Percentiles rank a stretch among this genome's conserved stretches.
These are phyloP conservation scores for Gonatopus flavifemur DNA, from an alignment of 1,140 invertebrate genomes.

Conservation along the genomic window DNA sequence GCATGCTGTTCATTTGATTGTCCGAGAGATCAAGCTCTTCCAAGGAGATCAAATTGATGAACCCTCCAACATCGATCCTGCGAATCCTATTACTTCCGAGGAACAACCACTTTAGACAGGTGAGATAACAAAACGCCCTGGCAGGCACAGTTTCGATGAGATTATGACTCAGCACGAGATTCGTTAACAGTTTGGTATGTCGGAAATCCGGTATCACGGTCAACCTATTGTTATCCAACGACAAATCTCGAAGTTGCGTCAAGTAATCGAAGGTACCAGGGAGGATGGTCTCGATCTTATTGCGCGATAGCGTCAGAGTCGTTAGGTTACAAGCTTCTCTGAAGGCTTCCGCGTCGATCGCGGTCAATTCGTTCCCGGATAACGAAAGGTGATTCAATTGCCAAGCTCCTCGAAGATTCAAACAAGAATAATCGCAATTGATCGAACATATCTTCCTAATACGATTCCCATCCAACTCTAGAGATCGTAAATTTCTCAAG, in stretches of 20 bases:
- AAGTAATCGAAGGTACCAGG: slow-evolving; percentile 24
- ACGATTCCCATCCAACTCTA: slow-evolving; percentile 38
- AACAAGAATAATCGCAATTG: slow-evolving; percentile 19
- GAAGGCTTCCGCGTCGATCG: slow-evolving; percentile 35
- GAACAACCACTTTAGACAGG: slow-evolving; percentile 27
- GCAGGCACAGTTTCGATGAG: slow-evolving; percentile 24
- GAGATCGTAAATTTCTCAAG: slow-evolving; percentile 17
- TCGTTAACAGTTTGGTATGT: slow-evolving; percentile 20
- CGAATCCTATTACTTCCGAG: slow-evolving; percentile 39
- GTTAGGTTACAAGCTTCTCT: slow-evolving; percentile 19
- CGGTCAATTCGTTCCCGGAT: slow-evolving; percentile 31
- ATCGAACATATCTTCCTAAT: slow-evolving; percentile 33
- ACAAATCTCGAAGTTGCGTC: slow-evolving; percentile 23
- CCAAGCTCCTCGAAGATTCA: slow-evolving; percentile 23
- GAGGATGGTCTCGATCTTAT: slow-evolving; percentile 25
- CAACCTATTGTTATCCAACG: slow-evolving; percentile 38
- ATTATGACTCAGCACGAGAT: slow-evolving; percentile 40
- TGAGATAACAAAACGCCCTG: slow-evolving; percentile 22
- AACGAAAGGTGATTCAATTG: slow-evolving; percentile 34
- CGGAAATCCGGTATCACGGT: slow-evolving; percentile 32
- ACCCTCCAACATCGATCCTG: slow-evolving; percentile 30
- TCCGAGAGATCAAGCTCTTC: slow-evolving; percentile 43
- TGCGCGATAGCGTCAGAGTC: slow-evolving; percentile 38
- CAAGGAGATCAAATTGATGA: slow-evolving; percentile 26
- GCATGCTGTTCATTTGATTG: slow-evolving; percentile 39